phyloP scores from a whole-genome alignment of 2,888 invertebrate genomes.

The Octodonta nipae region DNA sequence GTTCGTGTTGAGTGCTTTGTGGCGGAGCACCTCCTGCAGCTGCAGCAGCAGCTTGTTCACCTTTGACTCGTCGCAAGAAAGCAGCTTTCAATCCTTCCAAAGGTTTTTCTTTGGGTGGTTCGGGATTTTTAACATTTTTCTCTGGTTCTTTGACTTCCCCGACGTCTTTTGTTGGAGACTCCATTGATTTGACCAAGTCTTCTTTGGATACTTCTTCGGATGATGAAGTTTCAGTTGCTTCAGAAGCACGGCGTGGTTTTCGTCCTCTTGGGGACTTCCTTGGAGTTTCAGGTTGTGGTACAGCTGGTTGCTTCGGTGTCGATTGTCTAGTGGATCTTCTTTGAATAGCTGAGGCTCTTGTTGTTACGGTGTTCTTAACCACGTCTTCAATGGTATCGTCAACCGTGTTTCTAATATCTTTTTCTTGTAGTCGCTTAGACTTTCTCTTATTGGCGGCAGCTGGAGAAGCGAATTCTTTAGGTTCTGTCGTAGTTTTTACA shows the following conservation, averaged over 20 bases:
- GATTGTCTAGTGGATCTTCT: constrained; percentile 46
- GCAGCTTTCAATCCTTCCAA: constrained; percentile 32
- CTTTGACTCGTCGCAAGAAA: constrained; percentile 32
- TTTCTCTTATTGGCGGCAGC: constrained; percentile 54
- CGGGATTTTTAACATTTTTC: constrained; percentile 11
- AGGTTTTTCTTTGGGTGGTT: constrained; percentile 24
- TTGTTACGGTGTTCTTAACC: constrained; percentile 50
- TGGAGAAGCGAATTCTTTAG: constrained; percentile 51
- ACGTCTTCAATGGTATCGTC: constrained; percentile 87
- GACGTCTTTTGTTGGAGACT: constrained; percentile 9
- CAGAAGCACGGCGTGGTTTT: constrained; percentile 51
- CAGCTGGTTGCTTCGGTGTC: constrained; percentile 12
- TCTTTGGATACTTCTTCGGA: constrained; percentile 41
- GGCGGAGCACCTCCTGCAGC: not conserved
- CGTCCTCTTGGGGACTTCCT: constrained; percentile 53
- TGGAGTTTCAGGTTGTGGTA: constrained; percentile 21
- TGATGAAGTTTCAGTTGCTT: constrained; percentile 49
- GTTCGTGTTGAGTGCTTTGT: constrained; percentile 37
- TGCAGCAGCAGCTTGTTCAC: constrained; percentile 21
- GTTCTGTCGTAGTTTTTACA: constrained; percentile 41
- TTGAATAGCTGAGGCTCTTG: constrained; percentile 35
- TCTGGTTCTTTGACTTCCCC: constrained; percentile 12
- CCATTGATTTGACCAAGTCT: constrained; percentile 10
- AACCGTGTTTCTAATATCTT: constrained; percentile 61
- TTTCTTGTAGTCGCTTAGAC: constrained; percentile 65